A percentile compares a stretch with the other conserved stretches of the same genome.
Evolutionary conservation across 2,888 invertebrate genomes (phyloP).

Genomic region (Temnothorax ravouxi): DNA sequence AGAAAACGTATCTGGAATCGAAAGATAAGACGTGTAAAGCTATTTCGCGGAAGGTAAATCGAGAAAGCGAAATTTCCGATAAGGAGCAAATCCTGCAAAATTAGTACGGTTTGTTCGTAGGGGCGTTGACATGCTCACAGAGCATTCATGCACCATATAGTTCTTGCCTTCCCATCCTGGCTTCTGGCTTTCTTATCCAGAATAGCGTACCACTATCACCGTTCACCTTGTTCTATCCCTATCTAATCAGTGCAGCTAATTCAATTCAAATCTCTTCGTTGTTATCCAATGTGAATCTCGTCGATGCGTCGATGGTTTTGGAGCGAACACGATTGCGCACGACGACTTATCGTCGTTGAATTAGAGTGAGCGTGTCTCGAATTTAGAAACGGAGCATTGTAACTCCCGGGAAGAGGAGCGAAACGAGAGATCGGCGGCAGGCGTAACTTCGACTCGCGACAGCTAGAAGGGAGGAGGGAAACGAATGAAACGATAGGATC

Average conservation of each 20-base stretch:
- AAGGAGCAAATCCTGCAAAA: conserved; percentile 29
- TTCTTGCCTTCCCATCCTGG: neutral
- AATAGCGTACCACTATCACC: neutral
- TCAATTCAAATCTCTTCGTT: conserved; percentile 12
- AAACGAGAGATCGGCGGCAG: conserved; percentile 30
- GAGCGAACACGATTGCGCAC: conserved; percentile 15
- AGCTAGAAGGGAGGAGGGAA: neutral
- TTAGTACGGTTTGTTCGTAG: conserved; percentile 25
- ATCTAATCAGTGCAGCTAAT: conserved; percentile 44
- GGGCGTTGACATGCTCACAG: conserved; percentile 13
- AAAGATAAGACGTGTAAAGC: conserved; percentile 39
- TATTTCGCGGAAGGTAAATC: conserved; percentile 1
- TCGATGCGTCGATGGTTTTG: neutral
- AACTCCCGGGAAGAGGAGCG: conserved; percentile 4
- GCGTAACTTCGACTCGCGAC: conserved; percentile 26
- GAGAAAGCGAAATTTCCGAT: conserved; percentile 37
- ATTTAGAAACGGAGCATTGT: conserved; percentile 18
- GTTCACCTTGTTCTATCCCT: conserved; percentile 17
- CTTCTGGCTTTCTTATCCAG: conserved; percentile 18
- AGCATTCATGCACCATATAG: neutral
- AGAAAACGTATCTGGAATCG: conserved; percentile 47
- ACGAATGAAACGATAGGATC: conserved; percentile 14
- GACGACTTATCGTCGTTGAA: conserved; percentile 40
- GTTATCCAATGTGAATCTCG: conserved; percentile 21
- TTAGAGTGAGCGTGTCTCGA: conserved; percentile 35